Conservation (phyloP, 1,140 invertebrate species). For the Drosophila pseudoobscura region DNA sequence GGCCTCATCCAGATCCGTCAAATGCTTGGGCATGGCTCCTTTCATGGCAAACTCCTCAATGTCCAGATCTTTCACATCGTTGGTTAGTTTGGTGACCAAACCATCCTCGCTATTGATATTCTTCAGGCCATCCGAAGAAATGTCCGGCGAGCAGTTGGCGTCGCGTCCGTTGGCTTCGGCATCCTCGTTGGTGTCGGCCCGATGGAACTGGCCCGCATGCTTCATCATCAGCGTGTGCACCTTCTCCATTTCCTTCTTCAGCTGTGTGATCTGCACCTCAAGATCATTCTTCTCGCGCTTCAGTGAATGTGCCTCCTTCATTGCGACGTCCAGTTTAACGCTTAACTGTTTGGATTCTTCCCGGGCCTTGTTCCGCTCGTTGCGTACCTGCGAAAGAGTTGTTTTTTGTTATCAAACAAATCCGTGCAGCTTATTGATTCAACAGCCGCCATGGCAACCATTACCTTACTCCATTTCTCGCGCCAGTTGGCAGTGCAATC, state of each 20-base stretch:
- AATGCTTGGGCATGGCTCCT: conserved; percentile 86
- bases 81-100: conserved; percentile 71
- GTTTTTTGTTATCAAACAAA: conserved; percentile 29
- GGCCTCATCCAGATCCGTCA: conserved; percentile 66
- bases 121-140: conserved; percentile 83
- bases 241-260: conserved; percentile 92
- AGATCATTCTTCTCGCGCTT: conserved; percentile 93
- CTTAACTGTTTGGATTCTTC: conserved; percentile 93
- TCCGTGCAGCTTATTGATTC: conserved; percentile 47
- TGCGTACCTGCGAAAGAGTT: conserved; percentile 86
- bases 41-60: conserved; percentile 85
- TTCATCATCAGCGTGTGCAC: conserved; percentile 88
- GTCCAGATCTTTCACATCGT: conserved; percentile 84
- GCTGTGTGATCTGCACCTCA: conserved; percentile 90
- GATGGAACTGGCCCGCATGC: conserved; percentile 88
- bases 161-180: conserved; percentile 76
- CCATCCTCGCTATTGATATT: conserved; percentile 84
- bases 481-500: conserved; percentile 87
- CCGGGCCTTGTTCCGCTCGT: conserved; percentile 93
- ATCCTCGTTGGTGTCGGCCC: conserved; percentile 74
- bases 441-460: conserved; percentile 59
- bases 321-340: conserved; percentile 89
- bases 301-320: conserved; percentile 90
- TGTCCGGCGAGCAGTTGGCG: conserved; percentile 77
- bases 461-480: conserved; percentile 97